phyloP scores from a whole-genome alignment of 2,797 vertebrate species.

The Tangara arthus region DNA sequence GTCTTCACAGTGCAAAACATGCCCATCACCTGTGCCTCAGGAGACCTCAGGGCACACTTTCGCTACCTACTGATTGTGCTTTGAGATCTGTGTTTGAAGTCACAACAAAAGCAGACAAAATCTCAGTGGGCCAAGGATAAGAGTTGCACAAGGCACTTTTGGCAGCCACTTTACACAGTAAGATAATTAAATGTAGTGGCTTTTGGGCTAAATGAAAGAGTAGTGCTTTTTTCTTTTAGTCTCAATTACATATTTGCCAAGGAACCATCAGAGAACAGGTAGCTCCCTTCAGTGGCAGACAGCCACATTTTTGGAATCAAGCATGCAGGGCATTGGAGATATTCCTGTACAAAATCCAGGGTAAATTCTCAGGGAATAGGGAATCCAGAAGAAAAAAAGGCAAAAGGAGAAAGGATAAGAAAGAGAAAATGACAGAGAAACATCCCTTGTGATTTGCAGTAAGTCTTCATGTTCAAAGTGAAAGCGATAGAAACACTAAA shows the following conservation, averaged over 20 bases:
- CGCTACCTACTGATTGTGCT: fast-evolving
- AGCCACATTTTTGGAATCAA: not conserved
- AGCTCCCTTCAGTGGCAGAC: not conserved
- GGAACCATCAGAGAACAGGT: not conserved
- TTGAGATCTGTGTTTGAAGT: not conserved
- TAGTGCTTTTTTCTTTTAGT: not conserved
- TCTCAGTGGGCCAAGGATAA: not conserved
- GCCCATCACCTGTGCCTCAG: not conserved
- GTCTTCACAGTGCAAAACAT: not conserved
- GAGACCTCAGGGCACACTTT: not conserved
- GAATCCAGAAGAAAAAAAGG: not conserved
- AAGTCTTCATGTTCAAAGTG: constrained; percentile 25
- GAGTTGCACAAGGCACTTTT: not conserved
- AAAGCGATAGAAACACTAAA: constrained; percentile 14
- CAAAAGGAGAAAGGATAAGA: not conserved
- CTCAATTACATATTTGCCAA: not conserved
- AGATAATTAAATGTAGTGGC: not conserved
- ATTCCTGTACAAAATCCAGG: not conserved
- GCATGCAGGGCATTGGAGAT: not conserved
- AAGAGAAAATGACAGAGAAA: not conserved
- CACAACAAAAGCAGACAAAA: not conserved
- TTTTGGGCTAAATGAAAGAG: not conserved
- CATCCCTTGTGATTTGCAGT: not conserved
- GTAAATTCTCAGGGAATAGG: not conserved
- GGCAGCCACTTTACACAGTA: not conserved